These are phyloP conservation scores for Serilophus lunatus DNA, from an alignment of 2,113 vertebrate species.

Conservation along the genomic window DNA sequence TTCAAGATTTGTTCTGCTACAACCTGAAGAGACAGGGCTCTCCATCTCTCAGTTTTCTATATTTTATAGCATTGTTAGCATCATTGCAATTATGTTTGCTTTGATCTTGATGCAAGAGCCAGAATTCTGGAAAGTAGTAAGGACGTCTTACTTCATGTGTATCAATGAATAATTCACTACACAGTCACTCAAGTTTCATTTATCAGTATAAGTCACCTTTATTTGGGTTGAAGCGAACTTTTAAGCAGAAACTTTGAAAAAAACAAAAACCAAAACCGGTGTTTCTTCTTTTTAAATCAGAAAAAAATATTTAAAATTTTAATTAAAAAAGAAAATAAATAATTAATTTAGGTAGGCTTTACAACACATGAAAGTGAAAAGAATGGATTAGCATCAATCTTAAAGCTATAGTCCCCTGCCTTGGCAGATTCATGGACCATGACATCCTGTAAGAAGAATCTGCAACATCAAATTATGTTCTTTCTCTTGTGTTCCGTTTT, in stretches of 20 bases:
- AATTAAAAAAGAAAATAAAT: background rate
- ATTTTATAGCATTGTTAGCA: constrained; percentile 22
- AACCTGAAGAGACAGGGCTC: background rate
- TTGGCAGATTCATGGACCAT: background rate
- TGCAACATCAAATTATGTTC: background rate
- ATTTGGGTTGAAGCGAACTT: background rate
- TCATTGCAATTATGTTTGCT: constrained; percentile 20
- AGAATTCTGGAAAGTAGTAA: constrained; percentile 7
- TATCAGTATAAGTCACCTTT: background rate
- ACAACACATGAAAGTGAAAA: background rate
- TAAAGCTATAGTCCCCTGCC: background rate
- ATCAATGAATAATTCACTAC: background rate
- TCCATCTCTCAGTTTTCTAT: background rate
- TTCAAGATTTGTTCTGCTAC: background rate
- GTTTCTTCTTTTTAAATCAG: background rate
- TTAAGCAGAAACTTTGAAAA: background rate
- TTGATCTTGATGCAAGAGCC: constrained; percentile 23
- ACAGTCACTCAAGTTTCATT: background rate
- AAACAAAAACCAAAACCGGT: background rate
- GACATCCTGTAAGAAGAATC: background rate
- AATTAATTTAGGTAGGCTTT: background rate
- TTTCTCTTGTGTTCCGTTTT: background rate
- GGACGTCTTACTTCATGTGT: background rate
- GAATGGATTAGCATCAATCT: background rate
- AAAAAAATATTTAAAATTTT: background rate